These are phyloP conservation scores for Phoenoteleia sp. DNA, from an alignment of 2,888 invertebrate genomes.

Conservation along the genomic window DNA sequence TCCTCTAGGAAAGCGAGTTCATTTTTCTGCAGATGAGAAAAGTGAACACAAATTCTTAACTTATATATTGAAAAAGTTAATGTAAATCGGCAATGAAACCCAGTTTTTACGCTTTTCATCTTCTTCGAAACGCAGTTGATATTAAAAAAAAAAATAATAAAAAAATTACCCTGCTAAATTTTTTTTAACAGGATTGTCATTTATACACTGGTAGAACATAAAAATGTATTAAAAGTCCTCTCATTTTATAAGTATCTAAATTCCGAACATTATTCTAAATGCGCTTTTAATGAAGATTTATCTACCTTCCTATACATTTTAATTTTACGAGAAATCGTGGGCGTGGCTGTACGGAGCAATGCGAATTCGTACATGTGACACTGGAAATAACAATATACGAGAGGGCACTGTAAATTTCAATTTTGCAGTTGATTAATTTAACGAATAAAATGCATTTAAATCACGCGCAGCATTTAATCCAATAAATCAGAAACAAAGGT, in stretches of 20 bases:
- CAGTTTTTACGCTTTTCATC: too few relatives aligned
- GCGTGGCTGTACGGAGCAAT: conserved; percentile 56
- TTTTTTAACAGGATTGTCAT: too few relatives aligned
- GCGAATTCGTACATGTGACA: conserved; percentile 60
- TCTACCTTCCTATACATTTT: conserved; percentile 51
- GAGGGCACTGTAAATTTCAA: conserved; percentile 60
- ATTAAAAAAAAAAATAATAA: too few relatives aligned
- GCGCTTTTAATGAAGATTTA: conserved; percentile 54
- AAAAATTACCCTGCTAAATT: too few relatives aligned
- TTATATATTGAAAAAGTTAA: too few relatives aligned
- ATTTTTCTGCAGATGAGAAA: too few relatives aligned
- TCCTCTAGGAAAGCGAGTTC: too few relatives aligned
- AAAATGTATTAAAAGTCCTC: neutral
- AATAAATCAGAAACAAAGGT: neutral
- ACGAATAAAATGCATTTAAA: conserved; percentile 39
- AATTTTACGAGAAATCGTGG: conserved; percentile 65
- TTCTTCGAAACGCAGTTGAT: too few relatives aligned
- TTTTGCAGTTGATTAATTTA: conserved; percentile 59
- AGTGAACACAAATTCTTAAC: too few relatives aligned
- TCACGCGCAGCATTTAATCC: conserved; percentile 30
- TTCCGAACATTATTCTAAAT: conserved; percentile 39
- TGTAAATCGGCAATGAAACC: too few relatives aligned
- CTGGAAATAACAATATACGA: conserved; percentile 42
- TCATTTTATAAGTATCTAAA: neutral
- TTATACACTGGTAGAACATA: too few relatives aligned